Evolutionary conservation across 1,140 invertebrate species (phyloP).

Genomic region (Tetragonula clypearis): DNA sequence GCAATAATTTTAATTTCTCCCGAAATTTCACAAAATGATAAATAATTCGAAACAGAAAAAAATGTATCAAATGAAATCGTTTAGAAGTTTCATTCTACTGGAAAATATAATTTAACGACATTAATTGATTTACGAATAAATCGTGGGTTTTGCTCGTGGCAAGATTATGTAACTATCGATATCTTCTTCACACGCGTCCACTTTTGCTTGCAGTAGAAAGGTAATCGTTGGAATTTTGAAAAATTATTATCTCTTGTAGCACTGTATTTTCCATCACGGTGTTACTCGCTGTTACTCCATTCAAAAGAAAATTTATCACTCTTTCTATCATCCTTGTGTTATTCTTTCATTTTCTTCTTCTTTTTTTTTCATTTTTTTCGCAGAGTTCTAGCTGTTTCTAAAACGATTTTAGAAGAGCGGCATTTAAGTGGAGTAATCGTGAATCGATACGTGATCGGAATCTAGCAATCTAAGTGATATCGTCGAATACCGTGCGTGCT

Average conservation of each 20-base stretch:
- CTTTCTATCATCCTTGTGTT: too few species aligned
- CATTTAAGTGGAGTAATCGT: conserved; percentile 43
- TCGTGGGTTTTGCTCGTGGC: not conserved
- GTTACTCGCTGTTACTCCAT: not conserved
- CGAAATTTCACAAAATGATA: too few species aligned
- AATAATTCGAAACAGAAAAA: too few species aligned
- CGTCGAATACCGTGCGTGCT: conserved; percentile 32
- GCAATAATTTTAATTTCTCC: too few species aligned
- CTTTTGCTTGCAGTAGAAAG: too few species aligned
- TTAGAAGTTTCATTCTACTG: too few species aligned
- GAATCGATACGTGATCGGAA: conserved; percentile 54
- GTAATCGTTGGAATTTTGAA: not conserved
- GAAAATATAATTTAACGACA: too few species aligned
- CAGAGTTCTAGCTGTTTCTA: not conserved
- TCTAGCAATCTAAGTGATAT: conserved; percentile 40
- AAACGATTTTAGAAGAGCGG: conserved; percentile 11
- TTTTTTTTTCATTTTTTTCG: not conserved
- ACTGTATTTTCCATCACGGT: too few species aligned
- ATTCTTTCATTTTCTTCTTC: not conserved
- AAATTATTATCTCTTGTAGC: not conserved
- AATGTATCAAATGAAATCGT: too few species aligned
- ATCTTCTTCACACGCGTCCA: not conserved
- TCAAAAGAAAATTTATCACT: too few species aligned
- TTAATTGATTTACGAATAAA: too few species aligned
- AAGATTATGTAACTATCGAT: not conserved